Base-by-base conservation (phyloP, 1,140 invertebrate species). In the Formica exsecta region DNA sequence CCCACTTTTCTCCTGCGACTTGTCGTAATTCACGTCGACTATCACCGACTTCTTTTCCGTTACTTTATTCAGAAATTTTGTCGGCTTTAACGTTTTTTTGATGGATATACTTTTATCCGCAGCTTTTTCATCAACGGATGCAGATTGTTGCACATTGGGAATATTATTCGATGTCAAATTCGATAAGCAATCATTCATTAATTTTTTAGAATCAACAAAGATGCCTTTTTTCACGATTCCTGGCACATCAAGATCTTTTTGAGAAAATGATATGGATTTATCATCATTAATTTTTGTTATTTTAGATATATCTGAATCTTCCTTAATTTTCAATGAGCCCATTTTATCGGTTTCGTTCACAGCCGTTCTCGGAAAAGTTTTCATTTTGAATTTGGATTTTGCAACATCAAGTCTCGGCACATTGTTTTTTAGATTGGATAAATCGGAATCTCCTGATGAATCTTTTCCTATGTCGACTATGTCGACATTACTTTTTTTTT, bases 31-130 rank as follows among this genome's bases (percentile, higher is more conserved):
- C 1, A 4, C 19, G 1, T 73, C 62, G 16, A 16, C 36, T 1
- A 3, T 79, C n/a, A n/a, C 38, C n/a, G 4, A 29, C 13, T 88
- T 85, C 9, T 81, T 81, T 32, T 76, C 54, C 19, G 41, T 54
- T 59, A 68, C 41, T 25, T 77, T 89, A 11, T 2, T 81, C 7
- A 19, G 3, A 59, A 29, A 1, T 6, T 73, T 48, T 7, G 1
- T n/a, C 9, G 48, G 9, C 7, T 85, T 6, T n/a, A n/a, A 59
- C 1, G 2, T 36, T 48, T 74, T 83, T 22, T 75, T 51, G 36
- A 76, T 1, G 0, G 11, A 6, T 16, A 25, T 13, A 16, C 7
- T 29, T 11, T 71, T 71, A 19, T 6, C 25, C 5, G 19, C 16
- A 6, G 5, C 1, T 48, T 75, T 57, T 13, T 68, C 57, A 1